Percentiles rank a stretch among this genome's conserved stretches.
phyloP scores from a whole-genome alignment of 2,797 vertebrate genomes.

The Naso thynnoides region DNA sequence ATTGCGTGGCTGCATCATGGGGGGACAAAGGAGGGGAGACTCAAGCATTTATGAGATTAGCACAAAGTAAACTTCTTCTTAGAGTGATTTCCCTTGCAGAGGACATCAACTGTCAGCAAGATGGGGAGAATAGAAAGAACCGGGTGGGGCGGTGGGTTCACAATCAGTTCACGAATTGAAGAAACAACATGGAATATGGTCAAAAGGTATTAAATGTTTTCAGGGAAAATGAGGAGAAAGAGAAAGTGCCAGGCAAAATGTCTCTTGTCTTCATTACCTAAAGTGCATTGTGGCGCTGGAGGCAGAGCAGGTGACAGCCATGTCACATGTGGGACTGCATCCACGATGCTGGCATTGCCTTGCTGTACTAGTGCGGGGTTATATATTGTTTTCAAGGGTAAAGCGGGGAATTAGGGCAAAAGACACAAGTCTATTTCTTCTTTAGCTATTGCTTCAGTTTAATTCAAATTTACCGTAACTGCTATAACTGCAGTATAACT shows the following conservation, averaged over 20 bases:
- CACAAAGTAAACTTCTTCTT: conserved; percentile 81
- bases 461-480: too few relatives aligned
- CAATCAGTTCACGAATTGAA: conserved; percentile 44
- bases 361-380: conserved; percentile 49
- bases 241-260: conserved; percentile 40
- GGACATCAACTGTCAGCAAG: conserved; percentile 63
- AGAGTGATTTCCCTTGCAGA: conserved; percentile 70
- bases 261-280: conserved; percentile 64
- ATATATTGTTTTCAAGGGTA: conserved; percentile 49
- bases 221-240: conserved; percentile 51
- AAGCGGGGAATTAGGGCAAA: conserved; percentile 28
- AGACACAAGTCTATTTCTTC: conserved; percentile 10
- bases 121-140: conserved; percentile 32
- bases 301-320: conserved; percentile 53
- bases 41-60: conserved; percentile 85
- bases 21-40: conserved; percentile 58
- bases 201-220: conserved; percentile 46
- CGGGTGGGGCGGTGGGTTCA: conserved; percentile 33
- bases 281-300: conserved; percentile 58
- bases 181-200: conserved; percentile 34
- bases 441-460: too few relatives aligned
- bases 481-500: too few relatives aligned
- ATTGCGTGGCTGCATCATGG: conserved; percentile 79
- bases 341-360: conserved; percentile 56
- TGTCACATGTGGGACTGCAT: conserved; percentile 59